Evolutionary conservation across 1,140 invertebrate genomes (phyloP), one percentile per base, ranked within the genome.

Genomic region (Megalonaias nervosa): DNA sequence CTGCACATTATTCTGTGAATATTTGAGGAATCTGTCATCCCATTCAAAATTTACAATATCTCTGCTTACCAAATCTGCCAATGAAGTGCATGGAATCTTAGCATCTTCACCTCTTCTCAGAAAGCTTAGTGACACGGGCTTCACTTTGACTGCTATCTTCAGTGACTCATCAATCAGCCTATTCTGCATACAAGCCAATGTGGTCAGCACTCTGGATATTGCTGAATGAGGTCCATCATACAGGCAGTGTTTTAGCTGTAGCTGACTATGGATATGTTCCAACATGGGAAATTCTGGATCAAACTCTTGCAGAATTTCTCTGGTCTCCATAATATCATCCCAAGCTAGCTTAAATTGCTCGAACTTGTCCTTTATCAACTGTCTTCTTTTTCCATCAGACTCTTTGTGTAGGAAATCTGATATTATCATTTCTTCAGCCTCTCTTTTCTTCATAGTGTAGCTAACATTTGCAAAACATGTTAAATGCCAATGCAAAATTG

Each of bases 401-500:
- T 57, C 17, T 1, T 56, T 48, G 17, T 70, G 48, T 16, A 56
- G 67, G 26, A 70, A 76, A 21, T 70, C 68, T 11, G 48, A 9
- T 12, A 76, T 61, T 5, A 68, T 55, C 74, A 70, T 62, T 64
- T 70, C 31, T 23, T 61, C 23, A 70, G 67, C 69, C 15, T 70
- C 59, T 15, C 23, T n/a, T 31, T 68, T 57, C 56, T 76, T 76
- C 21, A 76, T 26, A 5, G 4, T 23, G 55, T 70, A 76, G 57
- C 60, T 71, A 0, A 65, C 16, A 17, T 69, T 76, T 26, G 64
- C 38, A 65, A 68, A 38, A n/a, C 55, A 26, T 70, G 59, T 11
- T 60, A 70, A 19, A 31, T 76, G 74, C 74, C 74, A 76, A 15
- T 71, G 74, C 17, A 76, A 17, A 15, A 76, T 70, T 26, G 56